A percentile compares a stretch with the other conserved stretches of the same genome.
Evolutionary conservation across 1,140 invertebrate genomes (phyloP).

Genomic region (Drosophila saltans): DNA sequence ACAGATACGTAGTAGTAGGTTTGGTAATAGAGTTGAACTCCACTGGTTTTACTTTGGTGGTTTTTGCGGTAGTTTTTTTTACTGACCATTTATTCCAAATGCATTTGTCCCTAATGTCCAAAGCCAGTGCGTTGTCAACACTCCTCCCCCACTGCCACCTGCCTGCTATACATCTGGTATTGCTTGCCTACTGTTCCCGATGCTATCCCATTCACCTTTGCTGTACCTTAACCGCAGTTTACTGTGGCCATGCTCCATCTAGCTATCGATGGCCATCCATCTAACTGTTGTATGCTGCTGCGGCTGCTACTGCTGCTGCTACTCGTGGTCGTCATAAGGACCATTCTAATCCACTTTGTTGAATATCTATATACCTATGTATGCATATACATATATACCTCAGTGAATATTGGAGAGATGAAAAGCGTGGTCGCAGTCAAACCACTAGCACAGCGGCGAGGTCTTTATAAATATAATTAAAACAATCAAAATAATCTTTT

Average conservation of each 20-base stretch:
- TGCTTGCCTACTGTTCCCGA: background rate
- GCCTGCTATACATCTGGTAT: background rate
- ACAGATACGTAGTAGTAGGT: background rate
- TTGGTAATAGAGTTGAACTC: conserved; percentile 1
- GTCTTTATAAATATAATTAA: too few species aligned
- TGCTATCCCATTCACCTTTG: conserved; percentile 17
- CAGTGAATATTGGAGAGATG: conserved; percentile 67
- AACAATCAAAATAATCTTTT: too few species aligned
- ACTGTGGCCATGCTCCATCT: conserved; percentile 62
- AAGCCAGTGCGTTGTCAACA: conserved; percentile 17
- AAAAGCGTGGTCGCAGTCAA: conserved; percentile 24
- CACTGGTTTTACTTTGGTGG: conserved; percentile 1
- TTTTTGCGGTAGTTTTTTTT: conserved; percentile 2
- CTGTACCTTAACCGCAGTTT: conserved; percentile 60
- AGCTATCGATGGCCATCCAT: conserved; percentile 68
- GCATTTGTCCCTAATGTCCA: conserved; percentile 11
- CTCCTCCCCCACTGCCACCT: background rate
- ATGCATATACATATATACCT: conserved; percentile 8
- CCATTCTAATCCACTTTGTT: conserved; percentile 73
- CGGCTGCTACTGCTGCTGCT: background rate
- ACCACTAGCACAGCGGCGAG: conserved; percentile 21
- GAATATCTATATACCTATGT: conserved; percentile 31
- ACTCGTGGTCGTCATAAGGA: conserved; percentile 56
- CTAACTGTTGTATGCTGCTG: conserved; percentile 43
- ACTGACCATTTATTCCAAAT: background rate